These are phyloP conservation scores for Netelia inedita DNA, from an alignment of 2,888 invertebrate genomes.

Conservation along the genomic window DNA sequence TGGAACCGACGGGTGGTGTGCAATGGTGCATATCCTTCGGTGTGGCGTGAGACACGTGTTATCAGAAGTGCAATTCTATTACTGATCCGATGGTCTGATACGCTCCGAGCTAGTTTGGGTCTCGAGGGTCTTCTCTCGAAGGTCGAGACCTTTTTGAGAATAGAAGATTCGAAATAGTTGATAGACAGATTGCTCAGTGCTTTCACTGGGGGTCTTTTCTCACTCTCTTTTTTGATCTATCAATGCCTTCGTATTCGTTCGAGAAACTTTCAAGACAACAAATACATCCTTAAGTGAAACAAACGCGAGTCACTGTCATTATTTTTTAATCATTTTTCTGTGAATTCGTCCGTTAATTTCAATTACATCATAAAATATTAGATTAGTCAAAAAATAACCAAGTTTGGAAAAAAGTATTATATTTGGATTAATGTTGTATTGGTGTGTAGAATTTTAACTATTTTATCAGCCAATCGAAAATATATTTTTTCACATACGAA, in stretches of 20 bases:
- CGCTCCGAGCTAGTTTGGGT: conserved; percentile 5
- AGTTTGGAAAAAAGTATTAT: neutral
- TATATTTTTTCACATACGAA: too few relatives aligned
- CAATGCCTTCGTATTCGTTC: too few relatives aligned
- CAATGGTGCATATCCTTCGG: conserved; percentile 33
- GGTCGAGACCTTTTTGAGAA: conserved; percentile 3
- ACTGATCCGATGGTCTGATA: conserved; percentile 33
- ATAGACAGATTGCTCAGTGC: neutral
- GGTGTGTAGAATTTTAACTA: too few relatives aligned
- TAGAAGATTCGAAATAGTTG: conserved; percentile 9
- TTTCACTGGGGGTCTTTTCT: neutral
- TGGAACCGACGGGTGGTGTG: neutral
- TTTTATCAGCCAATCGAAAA: too few relatives aligned
- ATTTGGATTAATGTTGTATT: too few relatives aligned
- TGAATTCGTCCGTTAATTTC: too few relatives aligned
- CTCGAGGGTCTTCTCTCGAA: conserved; percentile 16
- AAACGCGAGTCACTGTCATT: too few relatives aligned
- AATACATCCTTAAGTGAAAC: too few relatives aligned
- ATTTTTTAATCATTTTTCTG: too few relatives aligned
- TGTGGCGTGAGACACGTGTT: conserved; percentile 33
- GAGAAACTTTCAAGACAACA: too few relatives aligned
- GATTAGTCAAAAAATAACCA: neutral
- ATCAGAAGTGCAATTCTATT: conserved; percentile 50
- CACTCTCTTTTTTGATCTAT: too few relatives aligned
- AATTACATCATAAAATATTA: too few relatives aligned